Evolutionary conservation across 1,140 invertebrate genomes (phyloP).

Genomic region (Dendroctonus ponderosae): DNA sequence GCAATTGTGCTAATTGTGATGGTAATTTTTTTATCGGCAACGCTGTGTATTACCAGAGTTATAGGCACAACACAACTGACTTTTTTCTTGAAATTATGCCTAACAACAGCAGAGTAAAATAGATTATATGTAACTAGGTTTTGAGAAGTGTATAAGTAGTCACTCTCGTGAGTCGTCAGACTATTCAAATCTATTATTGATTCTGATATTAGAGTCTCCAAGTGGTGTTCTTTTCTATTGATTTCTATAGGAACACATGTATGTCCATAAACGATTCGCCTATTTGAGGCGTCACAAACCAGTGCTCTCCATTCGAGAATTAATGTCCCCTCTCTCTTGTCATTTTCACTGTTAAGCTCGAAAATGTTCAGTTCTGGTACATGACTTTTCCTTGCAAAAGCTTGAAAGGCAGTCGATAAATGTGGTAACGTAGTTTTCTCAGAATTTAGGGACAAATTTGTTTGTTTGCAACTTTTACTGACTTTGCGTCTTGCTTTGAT

Average conservation of each 20-base stretch:
- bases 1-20: constrained; percentile 46
- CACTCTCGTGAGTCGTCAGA: constrained; percentile 28
- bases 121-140: constrained; percentile 54
- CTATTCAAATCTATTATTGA: constrained; percentile 36
- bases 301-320: constrained; percentile 57
- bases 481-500: constrained; percentile 51
- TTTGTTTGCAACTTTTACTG: constrained; percentile 43
- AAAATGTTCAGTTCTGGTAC: constrained; percentile 43
- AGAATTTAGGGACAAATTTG: constrained; percentile 47
- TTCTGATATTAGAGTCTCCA: constrained; percentile 32
- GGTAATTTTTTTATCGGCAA: constrained; percentile 37
- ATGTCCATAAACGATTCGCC: constrained; percentile 53
- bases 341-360: constrained; percentile 30
- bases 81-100: constrained; percentile 54
- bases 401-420: constrained; percentile 41
- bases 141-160: constrained; percentile 26
- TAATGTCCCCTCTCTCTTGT: constrained; percentile 49
- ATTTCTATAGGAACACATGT: constrained; percentile 51
- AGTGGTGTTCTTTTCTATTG: constrained; percentile 29
- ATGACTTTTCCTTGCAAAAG: constrained; percentile 45
- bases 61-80: constrained; percentile 58
- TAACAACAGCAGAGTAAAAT: constrained; percentile 54
- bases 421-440: constrained; percentile 38
- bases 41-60: constrained; percentile 53
- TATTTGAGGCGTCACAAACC: constrained; percentile 48